Conservation (phyloP, 2,888 invertebrate genomes). For the Rhabditoides inermis region DNA sequence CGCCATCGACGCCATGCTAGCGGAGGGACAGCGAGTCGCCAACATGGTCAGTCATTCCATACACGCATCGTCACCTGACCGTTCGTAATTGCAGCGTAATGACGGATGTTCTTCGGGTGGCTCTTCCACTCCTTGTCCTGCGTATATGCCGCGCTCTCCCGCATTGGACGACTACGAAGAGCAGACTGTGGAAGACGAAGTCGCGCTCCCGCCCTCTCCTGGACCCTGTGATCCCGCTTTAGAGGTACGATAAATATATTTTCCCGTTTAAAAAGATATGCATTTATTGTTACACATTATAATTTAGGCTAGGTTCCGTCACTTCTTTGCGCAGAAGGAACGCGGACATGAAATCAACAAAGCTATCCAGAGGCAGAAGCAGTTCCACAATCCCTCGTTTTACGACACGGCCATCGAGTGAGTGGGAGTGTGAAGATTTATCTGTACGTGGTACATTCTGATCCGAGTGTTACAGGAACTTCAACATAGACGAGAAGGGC, state of each 20-base stretch:
- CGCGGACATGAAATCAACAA: not conserved
- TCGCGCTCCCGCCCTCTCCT: conserved; percentile 1
- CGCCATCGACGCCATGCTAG: conserved; percentile 3
- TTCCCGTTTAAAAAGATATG: too few relatives aligned
- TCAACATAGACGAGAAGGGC: not conserved
- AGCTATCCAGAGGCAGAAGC: conserved; percentile 1
- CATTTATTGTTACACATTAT: too few relatives aligned
- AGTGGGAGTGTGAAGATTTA: conserved; percentile 1
- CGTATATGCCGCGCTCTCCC: too few relatives aligned
- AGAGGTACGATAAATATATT: too few relatives aligned
- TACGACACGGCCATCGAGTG: conserved; percentile 7
- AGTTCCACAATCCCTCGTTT: conserved; percentile 7
- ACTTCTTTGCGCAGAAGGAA: conserved; percentile 5
- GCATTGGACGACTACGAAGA: too few relatives aligned
- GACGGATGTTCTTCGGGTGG: not conserved
- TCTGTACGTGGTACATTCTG: too few relatives aligned
- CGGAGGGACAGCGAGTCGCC: conserved; percentile 1
- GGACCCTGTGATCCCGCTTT: not conserved
- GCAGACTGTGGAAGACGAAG: too few relatives aligned
- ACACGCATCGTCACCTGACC: not conserved
- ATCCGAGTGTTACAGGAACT: too few relatives aligned
- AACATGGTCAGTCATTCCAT: not conserved
- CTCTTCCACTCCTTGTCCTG: not conserved
- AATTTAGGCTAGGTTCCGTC: too few relatives aligned
- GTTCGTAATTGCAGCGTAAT: not conserved